Base-by-base conservation (phyloP, 2,797 vertebrate genomes). In the Salarias fasciatus region DNA sequence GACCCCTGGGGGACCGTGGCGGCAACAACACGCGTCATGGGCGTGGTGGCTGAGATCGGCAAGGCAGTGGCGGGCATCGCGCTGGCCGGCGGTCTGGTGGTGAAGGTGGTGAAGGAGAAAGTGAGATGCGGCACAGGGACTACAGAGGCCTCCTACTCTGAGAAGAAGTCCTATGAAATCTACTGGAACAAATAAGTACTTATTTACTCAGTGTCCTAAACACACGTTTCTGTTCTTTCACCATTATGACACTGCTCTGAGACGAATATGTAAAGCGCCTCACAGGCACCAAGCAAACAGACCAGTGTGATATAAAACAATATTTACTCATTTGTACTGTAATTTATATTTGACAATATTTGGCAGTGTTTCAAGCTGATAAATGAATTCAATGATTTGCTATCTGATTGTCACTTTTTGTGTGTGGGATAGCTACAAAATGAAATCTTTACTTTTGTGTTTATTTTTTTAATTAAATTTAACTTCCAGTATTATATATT, bases 61-160 rank as follows among this genome's bases (percentile, higher is more conserved):
- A 90, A 79, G 70, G 90, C 86, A 10, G 92, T 79, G 9, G 83
- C 79, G 1, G 89, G 88, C 38, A 68, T 89, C 0, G 84, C 78
- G 1, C 59, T 91, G 38, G 88, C 90, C 0, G 88, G 90, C 6
- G 82, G 89, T 13, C 68, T 93, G 36, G 87, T 86, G 5, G 85
- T 94, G 56, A 93, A 90, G 69, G 88, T 94, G 47, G 84, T 92
- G 3, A 93, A 90, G 75, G 88, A 92, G 69, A 92, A 79, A 66
- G 77, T 89, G 13, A 67, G 85, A n/a, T 60, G 62, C 3, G 77
- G 73, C 8, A 72, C 71, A 11, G 61, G 29, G 44, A 61, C 58
- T 10, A 29, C 58, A 0, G 88, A 87, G 29, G 33, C 47, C 49
- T 63, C n/a, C 53, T 82, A 45, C 59, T 71, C 90, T 0, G 90